These are phyloP conservation scores for Erannis defoliaria DNA, from an alignment of 2,888 invertebrate species.

Conservation along the genomic window DNA sequence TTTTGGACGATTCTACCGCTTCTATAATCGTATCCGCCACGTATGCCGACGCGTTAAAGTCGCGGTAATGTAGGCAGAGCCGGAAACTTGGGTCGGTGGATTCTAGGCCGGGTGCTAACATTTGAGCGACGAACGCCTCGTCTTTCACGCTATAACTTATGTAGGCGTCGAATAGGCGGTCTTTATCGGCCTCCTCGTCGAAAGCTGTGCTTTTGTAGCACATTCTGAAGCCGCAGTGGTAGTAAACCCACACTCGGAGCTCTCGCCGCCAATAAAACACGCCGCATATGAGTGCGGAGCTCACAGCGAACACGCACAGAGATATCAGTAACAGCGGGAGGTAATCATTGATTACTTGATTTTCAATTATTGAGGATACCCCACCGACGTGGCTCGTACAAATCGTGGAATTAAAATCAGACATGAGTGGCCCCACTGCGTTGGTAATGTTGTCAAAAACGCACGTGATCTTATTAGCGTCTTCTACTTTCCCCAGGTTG, in stretches of 20 bases:
- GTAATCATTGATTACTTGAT: conserved; percentile 93
- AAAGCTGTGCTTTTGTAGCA: conserved; percentile 94
- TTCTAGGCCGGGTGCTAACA: conserved; percentile 95
- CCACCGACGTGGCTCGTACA: conserved; percentile 91
- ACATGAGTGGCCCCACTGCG: conserved; percentile 89
- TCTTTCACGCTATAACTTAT: conserved; percentile 98
- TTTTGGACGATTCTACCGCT: conserved; percentile 95
- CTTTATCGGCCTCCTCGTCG: conserved; percentile 93
- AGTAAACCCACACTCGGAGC: conserved; percentile 94
- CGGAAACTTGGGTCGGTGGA: conserved; percentile 93
- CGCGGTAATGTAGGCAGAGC: conserved; percentile 96
- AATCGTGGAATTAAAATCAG: conserved; percentile 92
- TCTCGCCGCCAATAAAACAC: conserved; percentile 93
- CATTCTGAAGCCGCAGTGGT: conserved; percentile 94
- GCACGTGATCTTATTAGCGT: conserved; percentile 92
- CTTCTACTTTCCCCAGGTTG: conserved; percentile 93
- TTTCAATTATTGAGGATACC: conserved; percentile 90
- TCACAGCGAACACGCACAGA: conserved; percentile 91
- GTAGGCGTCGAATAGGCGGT: conserved; percentile 97
- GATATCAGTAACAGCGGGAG: conserved; percentile 92
- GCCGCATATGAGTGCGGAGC: conserved; percentile 92
- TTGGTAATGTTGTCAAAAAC: conserved; percentile 91
- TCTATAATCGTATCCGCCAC: conserved; percentile 97
- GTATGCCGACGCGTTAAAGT: conserved; percentile 95
- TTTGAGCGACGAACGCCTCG: conserved; percentile 95